phyloP scores from a whole-genome alignment of 2,113 vertebrate genomes.

The Bombycilla garrulus region DNA sequence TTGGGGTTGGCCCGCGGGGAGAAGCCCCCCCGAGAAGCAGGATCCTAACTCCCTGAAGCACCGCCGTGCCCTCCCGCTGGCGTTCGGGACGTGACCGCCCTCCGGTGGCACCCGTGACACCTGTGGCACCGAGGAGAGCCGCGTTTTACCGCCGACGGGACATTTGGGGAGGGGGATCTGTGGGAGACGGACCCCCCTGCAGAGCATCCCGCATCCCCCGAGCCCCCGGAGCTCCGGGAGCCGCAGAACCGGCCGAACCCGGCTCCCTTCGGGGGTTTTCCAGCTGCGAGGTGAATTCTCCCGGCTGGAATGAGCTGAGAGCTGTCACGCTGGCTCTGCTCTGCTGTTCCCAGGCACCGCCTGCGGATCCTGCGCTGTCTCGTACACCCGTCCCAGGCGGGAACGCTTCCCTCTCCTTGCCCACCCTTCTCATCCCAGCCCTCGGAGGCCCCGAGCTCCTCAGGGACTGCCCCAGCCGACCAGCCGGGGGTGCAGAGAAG shows the following conservation, averaged over 20 bases:
- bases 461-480: background rate
- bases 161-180: background rate
- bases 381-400: background rate
- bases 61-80: background rate
- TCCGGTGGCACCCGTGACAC: background rate
- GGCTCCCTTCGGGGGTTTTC: rapidly evolving
- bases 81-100: background rate
- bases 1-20: rapidly evolving
- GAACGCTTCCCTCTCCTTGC: background rate
- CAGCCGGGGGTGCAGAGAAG: background rate
- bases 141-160: rapidly evolving
- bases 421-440: background rate
- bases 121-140: rapidly evolving
- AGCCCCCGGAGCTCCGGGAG: background rate
- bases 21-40: background rate
- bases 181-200: background rate
- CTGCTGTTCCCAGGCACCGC: background rate
- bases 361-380: background rate
- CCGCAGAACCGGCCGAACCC: background rate
- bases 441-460: background rate
- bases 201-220: background rate
- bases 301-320: background rate
- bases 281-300: background rate
- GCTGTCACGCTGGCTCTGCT: background rate
- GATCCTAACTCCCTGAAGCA: rapidly evolving